Evolutionary conservation across 2,797 vertebrate species (phyloP).

Genomic region (Dromococcyx pavoninus): DNA sequence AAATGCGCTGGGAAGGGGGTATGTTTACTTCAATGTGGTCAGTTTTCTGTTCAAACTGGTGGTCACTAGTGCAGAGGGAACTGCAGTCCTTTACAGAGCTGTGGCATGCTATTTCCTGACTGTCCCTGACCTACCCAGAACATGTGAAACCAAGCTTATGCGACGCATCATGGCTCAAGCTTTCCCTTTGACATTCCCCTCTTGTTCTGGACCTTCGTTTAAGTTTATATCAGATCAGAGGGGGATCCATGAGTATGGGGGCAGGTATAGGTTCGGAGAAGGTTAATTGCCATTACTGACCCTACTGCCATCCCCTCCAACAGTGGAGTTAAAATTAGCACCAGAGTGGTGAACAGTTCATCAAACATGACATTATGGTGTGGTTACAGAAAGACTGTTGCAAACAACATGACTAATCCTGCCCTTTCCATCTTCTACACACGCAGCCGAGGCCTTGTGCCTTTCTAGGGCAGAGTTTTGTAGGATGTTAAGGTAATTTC

Average conservation of each 20-base stretch:
- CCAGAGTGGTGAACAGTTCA: neutral
- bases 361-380: neutral
- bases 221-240: neutral
- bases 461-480: neutral
- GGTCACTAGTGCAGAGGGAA: neutral
- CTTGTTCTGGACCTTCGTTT: neutral
- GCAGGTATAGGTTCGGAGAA: neutral
- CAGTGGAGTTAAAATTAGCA: neutral
- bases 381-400: neutral
- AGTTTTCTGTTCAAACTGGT: neutral
- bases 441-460: neutral
- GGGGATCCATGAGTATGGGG: neutral
- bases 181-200: neutral
- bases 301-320: neutral
- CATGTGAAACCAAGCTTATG: neutral
- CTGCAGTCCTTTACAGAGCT: neutral
- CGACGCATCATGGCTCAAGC: neutral
- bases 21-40: neutral
- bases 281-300: neutral
- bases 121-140: neutral
- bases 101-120: neutral
- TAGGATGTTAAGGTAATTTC: neutral
- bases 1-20: neutral
- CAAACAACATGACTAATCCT: neutral
- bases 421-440: neutral